Evolutionary conservation across 2,797 vertebrate species (phyloP), one percentile per base, ranked within the genome.

Genomic region (Brotula barbata): DNA sequence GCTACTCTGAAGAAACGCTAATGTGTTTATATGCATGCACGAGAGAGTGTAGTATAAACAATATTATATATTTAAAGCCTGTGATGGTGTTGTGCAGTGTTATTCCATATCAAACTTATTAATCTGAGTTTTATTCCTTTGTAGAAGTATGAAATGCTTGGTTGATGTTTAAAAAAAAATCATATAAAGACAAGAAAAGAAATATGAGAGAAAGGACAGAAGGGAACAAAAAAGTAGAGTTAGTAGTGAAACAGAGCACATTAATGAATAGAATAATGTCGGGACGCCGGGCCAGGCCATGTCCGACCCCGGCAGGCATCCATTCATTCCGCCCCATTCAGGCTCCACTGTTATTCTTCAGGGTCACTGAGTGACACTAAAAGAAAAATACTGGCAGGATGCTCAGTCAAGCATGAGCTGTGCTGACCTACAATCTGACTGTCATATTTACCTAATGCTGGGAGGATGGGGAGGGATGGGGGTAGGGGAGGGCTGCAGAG

Each of bases 351-450:
- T 87, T 82, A 75, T 86, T 84, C 81, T 87, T 89, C 80, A 80
- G 84, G 89, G 86, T 90, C 87, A 89, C 36, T 74, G 86, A 20
- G 71, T 76, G 78, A 58, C 43, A 50, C 68, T 84, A 75, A 89
- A 80, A 88, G 83, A 72, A 81, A 85, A 87, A 87, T 71, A 83
- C 75, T 83, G 85, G 71, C 83, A 74, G 73, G 66, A 72, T 34
- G 82, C 20, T 40, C 83, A 88, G 81, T 77, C 70, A 66, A 83
- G 87, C 89, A 82, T 88, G 82, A 88, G 75, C 69, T 9, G n/a
- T 3, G 37, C 73, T 91, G 89, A 91, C 89, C 89, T 90, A 91
- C 86, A 89, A 89, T 89, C 58, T 74, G 50, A 76, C 85, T 68
- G 64, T 80, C 69, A 68, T 78, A 71, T 81, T 85, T 84, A 87